Percentiles rank a stretch among this genome's conserved stretches.
Conservation (phyloP, 2,888 invertebrate genomes). For the Cephus spinipes region DNA sequence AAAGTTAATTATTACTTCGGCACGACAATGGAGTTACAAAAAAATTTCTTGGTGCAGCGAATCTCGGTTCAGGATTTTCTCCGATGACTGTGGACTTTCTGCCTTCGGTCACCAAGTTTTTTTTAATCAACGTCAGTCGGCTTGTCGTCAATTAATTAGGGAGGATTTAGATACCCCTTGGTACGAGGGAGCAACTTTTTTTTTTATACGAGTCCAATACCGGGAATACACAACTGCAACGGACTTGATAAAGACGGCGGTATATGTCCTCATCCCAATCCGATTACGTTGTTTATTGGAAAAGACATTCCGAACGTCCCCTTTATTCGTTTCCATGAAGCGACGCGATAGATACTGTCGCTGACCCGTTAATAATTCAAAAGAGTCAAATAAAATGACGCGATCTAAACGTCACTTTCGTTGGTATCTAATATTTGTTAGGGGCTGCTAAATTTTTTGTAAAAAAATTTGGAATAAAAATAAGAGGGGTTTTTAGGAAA, state of each 20-base stretch:
- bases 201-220: not conserved
- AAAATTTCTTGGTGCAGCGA: not conserved
- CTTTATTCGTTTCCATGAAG: not conserved
- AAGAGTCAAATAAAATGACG: not conserved
- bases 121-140: slow-evolving; percentile 4
- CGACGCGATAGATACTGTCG: not conserved
- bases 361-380: not conserved
- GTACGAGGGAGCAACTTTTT: not conserved
- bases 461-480: no score
- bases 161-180: slow-evolving; percentile 11
- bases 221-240: not conserved
- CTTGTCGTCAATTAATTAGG: slow-evolving; percentile 15
- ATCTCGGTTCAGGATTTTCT: not conserved
- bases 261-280: slow-evolving; percentile 26
- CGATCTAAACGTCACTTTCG: not conserved
- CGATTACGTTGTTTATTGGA: slow-evolving; percentile 29
- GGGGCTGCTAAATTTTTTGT: not conserved
- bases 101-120: not conserved
- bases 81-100: not conserved
- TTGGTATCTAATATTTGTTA: not conserved
- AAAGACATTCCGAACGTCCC: slow-evolving; percentile 4
- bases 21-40: not conserved
- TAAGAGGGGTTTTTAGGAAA: no score
- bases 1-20: not conserved
- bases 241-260: slow-evolving; percentile 16